Evolutionary conservation across 1,140 invertebrate species (phyloP), one percentile per base, ranked within the genome.

Genomic region (Tachypleus tridentatus): DNA sequence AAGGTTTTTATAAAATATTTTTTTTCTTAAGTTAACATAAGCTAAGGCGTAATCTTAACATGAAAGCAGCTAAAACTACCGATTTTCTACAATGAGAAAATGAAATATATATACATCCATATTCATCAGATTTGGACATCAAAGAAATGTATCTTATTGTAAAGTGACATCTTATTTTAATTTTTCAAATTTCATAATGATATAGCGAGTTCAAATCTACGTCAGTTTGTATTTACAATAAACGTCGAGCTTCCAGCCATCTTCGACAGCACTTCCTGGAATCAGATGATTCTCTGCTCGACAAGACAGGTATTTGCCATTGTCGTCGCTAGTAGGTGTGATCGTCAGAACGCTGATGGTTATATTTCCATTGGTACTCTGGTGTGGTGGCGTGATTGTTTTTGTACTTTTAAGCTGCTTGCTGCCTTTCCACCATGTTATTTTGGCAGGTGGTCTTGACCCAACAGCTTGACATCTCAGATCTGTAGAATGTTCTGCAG

Each of bases 381-480:
- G 64, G 63, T 58, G 51, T 58, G 9, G 51, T 10, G 6, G 49
- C 54, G 29, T 29, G 29, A 29, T 29, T 29, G 29, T 29, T 61
- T 64, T 61, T 54, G 49, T 60, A 53, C 54, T 61, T 5, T 60
- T 9, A 8, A 91, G 73, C 68, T 80, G 80, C 65, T 83, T 81
- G 4, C 83, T 84, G 51, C 86, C 85, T 73, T 89, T 82, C 83
- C 84, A 89, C 90, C 90, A 93, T 10, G 87, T 91, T 63, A 92
- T 86, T 57, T 82, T 84, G 6, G 90, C 89, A 0, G 87, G 86
- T 1, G 90, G 90, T 71, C 89, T 79, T 3, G 89, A 91, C 11
- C 90, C 90, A 52, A 86, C 86, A 71, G 88, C 89, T 73, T 86
- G 85, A 75, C 89, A 93, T 7, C 7, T 54, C 53, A 54, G n/a